A percentile compares a stretch with the other conserved stretches of the same genome.
Conservation (phyloP, 2,888 invertebrate species). For the Gari tellinella region DNA sequence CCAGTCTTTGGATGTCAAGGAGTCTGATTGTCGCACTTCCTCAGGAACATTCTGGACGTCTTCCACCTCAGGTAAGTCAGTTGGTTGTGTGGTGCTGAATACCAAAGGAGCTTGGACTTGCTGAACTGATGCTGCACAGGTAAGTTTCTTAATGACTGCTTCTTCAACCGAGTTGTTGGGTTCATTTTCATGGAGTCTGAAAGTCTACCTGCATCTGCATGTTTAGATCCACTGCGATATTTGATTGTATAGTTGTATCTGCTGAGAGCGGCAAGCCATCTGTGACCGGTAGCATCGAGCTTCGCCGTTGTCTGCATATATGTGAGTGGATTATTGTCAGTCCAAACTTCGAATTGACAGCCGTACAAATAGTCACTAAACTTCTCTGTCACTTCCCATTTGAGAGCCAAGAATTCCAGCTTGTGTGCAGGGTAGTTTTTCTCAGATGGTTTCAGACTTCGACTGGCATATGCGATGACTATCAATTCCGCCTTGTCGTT, state of each 20-base stretch:
- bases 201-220: slow-evolving; percentile 27
- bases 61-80: neutral
- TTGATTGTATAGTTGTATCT: slow-evolving; percentile 16
- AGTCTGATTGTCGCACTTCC: neutral
- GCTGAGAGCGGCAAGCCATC: slow-evolving; percentile 26
- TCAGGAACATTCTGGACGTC: neutral
- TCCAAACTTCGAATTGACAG: slow-evolving; percentile 6
- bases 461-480: slow-evolving; percentile 28
- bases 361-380: slow-evolving; percentile 36
- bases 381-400: slow-evolving; percentile 36
- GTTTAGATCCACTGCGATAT: slow-evolving; percentile 11
- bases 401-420: slow-evolving; percentile 32
- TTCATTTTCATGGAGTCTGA: neutral
- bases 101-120: too few relatives aligned
- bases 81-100: too few relatives aligned
- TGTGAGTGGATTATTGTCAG: neutral
- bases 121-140: too few relatives aligned
- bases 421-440: slow-evolving; percentile 24
- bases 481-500: slow-evolving; percentile 5
- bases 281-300: slow-evolving; percentile 33
- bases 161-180: neutral
- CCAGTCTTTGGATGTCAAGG: slow-evolving; percentile 6
- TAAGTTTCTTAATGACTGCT: neutral
- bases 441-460: slow-evolving; percentile 17
- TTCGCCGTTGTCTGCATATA: slow-evolving; percentile 30